phyloP scores from a whole-genome alignment of 2,797 vertebrate genomes.

The Decapterus maruadsi region DNA sequence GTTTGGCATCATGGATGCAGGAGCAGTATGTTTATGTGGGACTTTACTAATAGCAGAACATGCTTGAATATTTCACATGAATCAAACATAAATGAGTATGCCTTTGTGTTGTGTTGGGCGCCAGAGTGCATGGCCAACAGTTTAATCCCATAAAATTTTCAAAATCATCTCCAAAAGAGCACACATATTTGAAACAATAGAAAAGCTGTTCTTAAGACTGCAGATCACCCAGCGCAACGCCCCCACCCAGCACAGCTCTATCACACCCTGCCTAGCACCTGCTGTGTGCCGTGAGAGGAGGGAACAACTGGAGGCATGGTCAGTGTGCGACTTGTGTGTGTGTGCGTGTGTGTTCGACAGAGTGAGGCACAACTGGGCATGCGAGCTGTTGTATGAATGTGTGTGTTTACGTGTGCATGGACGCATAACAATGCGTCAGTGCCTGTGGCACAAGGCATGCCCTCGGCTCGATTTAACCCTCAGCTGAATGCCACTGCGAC shows the following conservation, averaged over 20 bases:
- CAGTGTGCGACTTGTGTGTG: constrained; percentile 34
- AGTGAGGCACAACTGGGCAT: constrained; percentile 63
- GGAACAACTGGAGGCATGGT: constrained; percentile 84
- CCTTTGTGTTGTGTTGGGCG: constrained; percentile 24
- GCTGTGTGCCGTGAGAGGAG: constrained; percentile 80
- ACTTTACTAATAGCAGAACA: constrained; percentile 2
- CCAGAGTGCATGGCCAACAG: constrained; percentile 38
- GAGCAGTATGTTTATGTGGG: constrained; percentile 13
- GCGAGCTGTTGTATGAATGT: constrained; percentile 49
- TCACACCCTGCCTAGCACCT: constrained; percentile 81
- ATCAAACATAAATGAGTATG: constrained; percentile 27
- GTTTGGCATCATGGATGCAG: constrained; percentile 38
- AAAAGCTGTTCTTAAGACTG: constrained; percentile 77
- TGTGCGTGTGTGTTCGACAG: constrained; percentile 42
- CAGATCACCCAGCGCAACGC: constrained; percentile 40
- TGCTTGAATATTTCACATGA: constrained; percentile 17
- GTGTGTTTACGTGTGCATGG: constrained; percentile 55
- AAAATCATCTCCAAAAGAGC: constrained; percentile 69
- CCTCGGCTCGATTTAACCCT: constrained; percentile 82
- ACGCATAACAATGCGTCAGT: constrained; percentile 67
- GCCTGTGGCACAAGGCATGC: constrained; percentile 75
- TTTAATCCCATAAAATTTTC: constrained; percentile 69
- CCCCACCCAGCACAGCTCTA: constrained; percentile 48
- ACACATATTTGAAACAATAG: constrained; percentile 80
- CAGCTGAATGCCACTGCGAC: constrained; percentile 82